Conservation (phyloP, 2,797 vertebrate genomes). For the Limnodromus scolopaceus region DNA sequence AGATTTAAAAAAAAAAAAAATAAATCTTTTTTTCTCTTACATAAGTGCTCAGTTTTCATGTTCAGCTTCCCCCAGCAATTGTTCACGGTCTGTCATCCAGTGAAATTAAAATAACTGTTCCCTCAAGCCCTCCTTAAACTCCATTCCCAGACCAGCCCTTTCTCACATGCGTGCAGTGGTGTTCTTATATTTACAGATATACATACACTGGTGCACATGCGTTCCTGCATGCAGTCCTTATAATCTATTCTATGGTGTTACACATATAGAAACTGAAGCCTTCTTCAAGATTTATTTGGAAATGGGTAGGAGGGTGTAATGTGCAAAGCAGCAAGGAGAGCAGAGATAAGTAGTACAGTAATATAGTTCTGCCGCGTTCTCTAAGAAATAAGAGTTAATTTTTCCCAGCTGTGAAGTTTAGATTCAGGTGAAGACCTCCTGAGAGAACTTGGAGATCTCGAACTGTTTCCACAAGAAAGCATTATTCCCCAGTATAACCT, state of each 20-base stretch:
- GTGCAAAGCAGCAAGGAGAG: not conserved
- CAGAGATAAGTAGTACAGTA: not conserved
- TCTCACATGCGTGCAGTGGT: not conserved
- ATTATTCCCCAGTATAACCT: not conserved
- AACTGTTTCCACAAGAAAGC: not conserved
- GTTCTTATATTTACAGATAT: not conserved
- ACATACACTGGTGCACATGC: not conserved
- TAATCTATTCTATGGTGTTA: not conserved
- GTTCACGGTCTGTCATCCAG: not conserved
- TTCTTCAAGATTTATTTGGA: not conserved
- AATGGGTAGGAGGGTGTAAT: not conserved
- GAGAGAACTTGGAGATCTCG: not conserved
- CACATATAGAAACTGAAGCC: not conserved
- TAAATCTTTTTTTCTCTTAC: not conserved
- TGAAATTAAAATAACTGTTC: conserved; percentile 7
- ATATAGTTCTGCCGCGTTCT: not conserved
- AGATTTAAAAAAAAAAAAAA: not conserved
- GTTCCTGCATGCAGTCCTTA: not conserved
- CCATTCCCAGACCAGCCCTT: not conserved
- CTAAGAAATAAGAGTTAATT: not conserved
- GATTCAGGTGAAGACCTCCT: not conserved
- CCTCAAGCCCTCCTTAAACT: not conserved
- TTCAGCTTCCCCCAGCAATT: conserved; percentile 16
- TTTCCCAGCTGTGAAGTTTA: not conserved
- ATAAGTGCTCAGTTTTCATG: not conserved